A percentile compares a stretch with the other conserved stretches of the same genome.
These are phyloP conservation scores for Hexactinellida sp. DNA, from an alignment of 37 sponge, comb jelly and placozoan genomes.

Conservation along the genomic window DNA sequence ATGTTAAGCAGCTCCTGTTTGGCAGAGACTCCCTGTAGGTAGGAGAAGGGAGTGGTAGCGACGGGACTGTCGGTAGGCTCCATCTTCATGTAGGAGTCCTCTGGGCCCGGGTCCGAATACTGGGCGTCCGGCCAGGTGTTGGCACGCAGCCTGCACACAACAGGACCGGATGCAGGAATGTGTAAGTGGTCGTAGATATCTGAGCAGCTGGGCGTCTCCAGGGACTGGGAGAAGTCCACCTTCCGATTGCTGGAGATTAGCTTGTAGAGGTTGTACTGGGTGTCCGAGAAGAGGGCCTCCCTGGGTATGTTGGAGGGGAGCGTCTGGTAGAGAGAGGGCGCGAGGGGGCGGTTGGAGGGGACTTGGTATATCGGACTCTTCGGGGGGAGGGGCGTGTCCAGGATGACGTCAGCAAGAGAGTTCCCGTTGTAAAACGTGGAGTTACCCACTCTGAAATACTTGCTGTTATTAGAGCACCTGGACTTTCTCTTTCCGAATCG, in stretches of 20 bases:
- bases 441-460: neutral
- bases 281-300: neutral
- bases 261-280: neutral
- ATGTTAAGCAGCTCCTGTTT: neutral
- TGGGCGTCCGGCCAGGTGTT: neutral
- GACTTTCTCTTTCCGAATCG: neutral
- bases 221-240: neutral
- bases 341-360: neutral
- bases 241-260: neutral
- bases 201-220: neutral
- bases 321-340: neutral
- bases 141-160: neutral
- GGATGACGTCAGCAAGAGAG: neutral
- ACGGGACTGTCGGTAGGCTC: neutral
- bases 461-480: neutral
- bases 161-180: neutral
- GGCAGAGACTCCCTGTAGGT: neutral
- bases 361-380: neutral
- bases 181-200: neutral
- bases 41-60: neutral
- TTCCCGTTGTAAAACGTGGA: neutral
- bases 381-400: neutral
- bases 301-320: neutral
- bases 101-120: neutral
- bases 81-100: constrained; percentile 6